phyloP scores from a whole-genome alignment of 2,113 vertebrate genomes.

The Perca fluviatilis region DNA sequence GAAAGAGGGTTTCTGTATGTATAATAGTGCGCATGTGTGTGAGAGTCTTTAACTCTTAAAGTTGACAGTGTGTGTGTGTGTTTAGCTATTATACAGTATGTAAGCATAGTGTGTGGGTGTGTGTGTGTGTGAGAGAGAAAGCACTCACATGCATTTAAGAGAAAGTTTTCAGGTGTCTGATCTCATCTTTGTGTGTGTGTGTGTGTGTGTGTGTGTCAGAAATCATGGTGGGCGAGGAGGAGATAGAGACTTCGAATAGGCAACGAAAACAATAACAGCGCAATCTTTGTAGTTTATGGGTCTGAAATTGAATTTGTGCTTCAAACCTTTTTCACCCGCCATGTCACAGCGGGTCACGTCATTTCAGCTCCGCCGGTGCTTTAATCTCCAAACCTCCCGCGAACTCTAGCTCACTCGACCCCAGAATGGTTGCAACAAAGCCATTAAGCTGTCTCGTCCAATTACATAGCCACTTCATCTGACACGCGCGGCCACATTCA shows the following conservation, averaged over 20 bases:
- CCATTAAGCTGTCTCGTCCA: constrained; percentile 72
- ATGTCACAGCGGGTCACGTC: constrained; percentile 48
- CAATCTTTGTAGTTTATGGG: constrained; percentile 42
- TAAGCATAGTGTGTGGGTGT: neutral
- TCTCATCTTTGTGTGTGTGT: neutral
- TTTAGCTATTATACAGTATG: too few relatives aligned
- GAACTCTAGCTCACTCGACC: constrained; percentile 46
- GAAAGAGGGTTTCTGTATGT: neutral
- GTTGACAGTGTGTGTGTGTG: constrained; percentile 3
- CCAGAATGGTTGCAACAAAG: constrained; percentile 49
- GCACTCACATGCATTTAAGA: neutral
- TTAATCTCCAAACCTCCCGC: constrained; percentile 52
- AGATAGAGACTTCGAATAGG: constrained; percentile 34
- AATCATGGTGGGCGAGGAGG: constrained; percentile 10
- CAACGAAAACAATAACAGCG: constrained; percentile 60
- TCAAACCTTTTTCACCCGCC: constrained; percentile 48
- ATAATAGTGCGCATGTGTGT: neutral
- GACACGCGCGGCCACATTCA: constrained; percentile 38
- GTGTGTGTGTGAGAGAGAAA: neutral
- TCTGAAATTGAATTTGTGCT: constrained; percentile 68
- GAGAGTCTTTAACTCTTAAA: constrained; percentile 4
- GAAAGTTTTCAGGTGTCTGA: neutral
- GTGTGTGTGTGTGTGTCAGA: constrained; percentile 12
- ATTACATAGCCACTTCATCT: constrained; percentile 66
- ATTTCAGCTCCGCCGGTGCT: constrained; percentile 43